Evolutionary conservation across 2,797 vertebrate genomes (phyloP).

Genomic region (Pyrrhura leucotis): DNA sequence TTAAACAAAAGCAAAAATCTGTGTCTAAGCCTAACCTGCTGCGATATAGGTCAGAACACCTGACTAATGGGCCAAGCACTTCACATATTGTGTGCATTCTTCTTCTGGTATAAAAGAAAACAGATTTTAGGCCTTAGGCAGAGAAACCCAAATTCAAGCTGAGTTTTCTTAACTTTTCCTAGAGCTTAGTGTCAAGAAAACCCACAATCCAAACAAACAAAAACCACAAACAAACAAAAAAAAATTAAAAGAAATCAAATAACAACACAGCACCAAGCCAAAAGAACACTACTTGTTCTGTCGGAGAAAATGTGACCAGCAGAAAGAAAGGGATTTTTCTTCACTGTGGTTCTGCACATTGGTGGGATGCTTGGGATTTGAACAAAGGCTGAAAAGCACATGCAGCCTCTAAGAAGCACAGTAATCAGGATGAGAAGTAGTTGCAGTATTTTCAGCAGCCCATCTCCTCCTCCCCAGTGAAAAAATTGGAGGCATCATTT

Average conservation of each 20-base stretch:
- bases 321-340: background rate
- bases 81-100: background rate
- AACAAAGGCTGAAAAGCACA: background rate
- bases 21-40: background rate
- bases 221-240: background rate
- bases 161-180: background rate
- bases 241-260: background rate
- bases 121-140: background rate
- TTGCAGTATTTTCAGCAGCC: background rate
- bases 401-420: background rate
- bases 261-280: background rate
- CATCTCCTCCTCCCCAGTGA: background rate
- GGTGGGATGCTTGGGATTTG: fast-evolving
- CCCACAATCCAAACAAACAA: background rate
- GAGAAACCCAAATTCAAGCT: background rate
- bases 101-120: background rate
- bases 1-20: background rate
- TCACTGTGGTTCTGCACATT: background rate
- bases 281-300: background rate
- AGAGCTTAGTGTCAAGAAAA: background rate
- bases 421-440: background rate
- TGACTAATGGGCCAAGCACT: background rate
- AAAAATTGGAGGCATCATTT: background rate
- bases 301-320: background rate
- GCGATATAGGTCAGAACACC: background rate